These are phyloP conservation scores for Ptilodon capucinus DNA, from an alignment of 2,888 invertebrate genomes.

Conservation along the genomic window DNA sequence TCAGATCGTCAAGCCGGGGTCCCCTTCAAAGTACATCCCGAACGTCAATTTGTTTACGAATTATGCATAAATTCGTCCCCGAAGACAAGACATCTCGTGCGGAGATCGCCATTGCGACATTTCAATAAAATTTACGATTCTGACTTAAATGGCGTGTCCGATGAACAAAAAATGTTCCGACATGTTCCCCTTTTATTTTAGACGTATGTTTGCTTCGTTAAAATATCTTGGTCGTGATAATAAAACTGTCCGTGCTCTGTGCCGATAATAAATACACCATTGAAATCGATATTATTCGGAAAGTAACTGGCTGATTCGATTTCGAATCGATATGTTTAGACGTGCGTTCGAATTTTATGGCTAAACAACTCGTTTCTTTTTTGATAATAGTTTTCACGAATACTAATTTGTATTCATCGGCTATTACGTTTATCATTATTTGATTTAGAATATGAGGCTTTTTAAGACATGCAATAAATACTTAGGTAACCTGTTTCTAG, in stretches of 20 bases:
- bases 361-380: constrained; percentile 21
- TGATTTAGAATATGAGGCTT: constrained; percentile 9
- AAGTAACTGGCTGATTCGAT: constrained; percentile 41
- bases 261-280: constrained; percentile 60
- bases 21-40: constrained; percentile 69
- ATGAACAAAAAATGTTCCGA: constrained; percentile 73
- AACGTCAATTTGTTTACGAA: constrained; percentile 82
- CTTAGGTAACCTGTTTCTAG: no score
- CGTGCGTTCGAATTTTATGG: constrained; percentile 34
- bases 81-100: constrained; percentile 78
- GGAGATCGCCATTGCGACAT: constrained; percentile 80
- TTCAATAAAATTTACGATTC: constrained; percentile 83
- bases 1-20: constrained; percentile 68
- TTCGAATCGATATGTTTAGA: constrained; percentile 34
- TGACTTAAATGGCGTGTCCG: constrained; percentile 79
- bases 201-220: constrained; percentile 74
- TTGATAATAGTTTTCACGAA: constrained; percentile 27
- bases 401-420: constrained; percentile 21
- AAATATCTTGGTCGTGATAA: constrained; percentile 73
- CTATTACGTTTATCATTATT: constrained; percentile 8
- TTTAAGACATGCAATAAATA: no score
- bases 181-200: constrained; percentile 77
- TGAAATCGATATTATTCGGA: constrained; percentile 60
- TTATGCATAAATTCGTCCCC: constrained; percentile 81
- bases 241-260: constrained; percentile 70